Conservation (phyloP, 2,888 invertebrate genomes). For the Drosophila recens region DNA sequence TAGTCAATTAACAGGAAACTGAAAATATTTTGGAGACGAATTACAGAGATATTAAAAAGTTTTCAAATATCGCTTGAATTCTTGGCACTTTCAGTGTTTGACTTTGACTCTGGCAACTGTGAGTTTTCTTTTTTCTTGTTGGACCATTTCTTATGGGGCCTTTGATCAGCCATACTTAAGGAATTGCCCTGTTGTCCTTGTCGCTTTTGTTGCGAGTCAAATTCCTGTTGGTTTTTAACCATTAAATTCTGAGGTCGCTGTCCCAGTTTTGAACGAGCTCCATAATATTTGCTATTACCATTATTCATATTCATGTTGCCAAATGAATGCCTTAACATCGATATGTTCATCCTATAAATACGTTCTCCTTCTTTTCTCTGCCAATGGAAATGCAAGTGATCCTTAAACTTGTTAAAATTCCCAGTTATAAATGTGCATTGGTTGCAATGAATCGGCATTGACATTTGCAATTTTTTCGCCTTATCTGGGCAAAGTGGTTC, state of each 20-base stretch:
- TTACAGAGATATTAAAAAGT: not conserved
- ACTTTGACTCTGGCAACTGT: not conserved
- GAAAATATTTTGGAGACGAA: not conserved
- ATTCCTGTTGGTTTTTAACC: not conserved
- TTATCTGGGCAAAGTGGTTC: conserved; percentile 18
- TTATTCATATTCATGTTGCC: conserved; percentile 25
- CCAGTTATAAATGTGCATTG: conserved; percentile 31
- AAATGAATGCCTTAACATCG: conserved; percentile 2
- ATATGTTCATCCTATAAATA: no score
- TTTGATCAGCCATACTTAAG: not conserved
- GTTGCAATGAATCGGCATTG: conserved; percentile 34
- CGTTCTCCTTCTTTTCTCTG: not conserved
- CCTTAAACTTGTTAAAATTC: conserved; percentile 17
- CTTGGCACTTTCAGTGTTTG: not conserved
- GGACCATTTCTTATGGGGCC: conserved; percentile 10
- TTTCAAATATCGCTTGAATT: not conserved
- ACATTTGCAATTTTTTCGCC: not conserved
- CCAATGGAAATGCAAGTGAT: conserved; percentile 42
- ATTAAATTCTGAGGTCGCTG: not conserved
- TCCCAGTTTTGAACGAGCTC: not conserved
- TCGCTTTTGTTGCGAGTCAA: no score
- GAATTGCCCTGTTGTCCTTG: no score
- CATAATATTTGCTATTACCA: not conserved
- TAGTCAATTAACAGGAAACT: no score
- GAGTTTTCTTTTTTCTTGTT: conserved; percentile 5